These are phyloP conservation scores for Contarinia nasturtii DNA, from an alignment of 1,140 invertebrate genomes.

Conservation along the genomic window DNA sequence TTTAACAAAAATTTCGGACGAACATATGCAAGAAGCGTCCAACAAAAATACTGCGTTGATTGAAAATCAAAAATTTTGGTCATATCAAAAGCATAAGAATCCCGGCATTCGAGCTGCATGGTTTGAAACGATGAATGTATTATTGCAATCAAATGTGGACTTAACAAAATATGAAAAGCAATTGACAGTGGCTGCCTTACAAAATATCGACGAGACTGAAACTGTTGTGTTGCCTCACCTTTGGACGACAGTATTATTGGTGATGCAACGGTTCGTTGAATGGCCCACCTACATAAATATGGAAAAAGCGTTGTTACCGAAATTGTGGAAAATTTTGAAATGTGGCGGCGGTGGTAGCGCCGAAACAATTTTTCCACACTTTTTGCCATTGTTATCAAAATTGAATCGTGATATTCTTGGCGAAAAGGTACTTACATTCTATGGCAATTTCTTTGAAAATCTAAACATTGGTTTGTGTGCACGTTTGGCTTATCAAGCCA, in stretches of 20 bases:
- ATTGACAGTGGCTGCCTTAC: slow-evolving; percentile 36
- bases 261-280: slow-evolving; percentile 14
- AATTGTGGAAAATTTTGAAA: slow-evolving; percentile 42
- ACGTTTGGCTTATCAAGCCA: not conserved
- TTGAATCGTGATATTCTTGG: slow-evolving; percentile 29
- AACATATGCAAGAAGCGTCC: slow-evolving; percentile 28
- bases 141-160: slow-evolving; percentile 32
- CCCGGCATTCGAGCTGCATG: slow-evolving; percentile 30
- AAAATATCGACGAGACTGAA: slow-evolving; percentile 51
- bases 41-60: slow-evolving; percentile 33
- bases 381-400: slow-evolving; percentile 52
- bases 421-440: slow-evolving; percentile 33
- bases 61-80: slow-evolving; percentile 51
- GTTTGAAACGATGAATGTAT: slow-evolving; percentile 39
- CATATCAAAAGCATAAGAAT: slow-evolving; percentile 34
- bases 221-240: slow-evolving; percentile 38
- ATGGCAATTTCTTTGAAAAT: slow-evolving; percentile 44
- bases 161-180: slow-evolving; percentile 31
- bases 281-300: slow-evolving; percentile 42
- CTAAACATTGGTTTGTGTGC: slow-evolving; percentile 19
- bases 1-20: slow-evolving; percentile 28
- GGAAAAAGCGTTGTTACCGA: slow-evolving; percentile 48
- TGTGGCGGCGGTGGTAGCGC: slow-evolving; percentile 55
- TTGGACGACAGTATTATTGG: slow-evolving; percentile 33
- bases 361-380: slow-evolving; percentile 43